phyloP scores from a whole-genome alignment of 2,888 invertebrate species.

The Drosophila borborema region DNA sequence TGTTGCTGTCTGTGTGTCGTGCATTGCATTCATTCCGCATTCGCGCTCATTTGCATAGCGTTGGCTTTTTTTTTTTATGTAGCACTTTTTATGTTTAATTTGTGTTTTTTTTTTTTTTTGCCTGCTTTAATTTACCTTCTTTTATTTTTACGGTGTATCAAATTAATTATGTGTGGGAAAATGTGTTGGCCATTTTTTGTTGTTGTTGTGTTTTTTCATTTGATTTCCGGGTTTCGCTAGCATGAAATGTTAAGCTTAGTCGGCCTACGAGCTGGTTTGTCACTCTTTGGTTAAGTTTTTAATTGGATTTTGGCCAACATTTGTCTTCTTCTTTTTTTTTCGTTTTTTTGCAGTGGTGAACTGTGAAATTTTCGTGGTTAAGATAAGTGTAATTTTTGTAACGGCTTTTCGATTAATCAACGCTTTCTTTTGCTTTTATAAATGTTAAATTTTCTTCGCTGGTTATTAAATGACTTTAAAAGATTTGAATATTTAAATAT shows the following conservation, averaged over 20 bases:
- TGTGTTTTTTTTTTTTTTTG: constrained; percentile 12
- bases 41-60: constrained; percentile 79
- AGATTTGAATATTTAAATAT: background rate
- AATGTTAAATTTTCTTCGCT: constrained; percentile 23
- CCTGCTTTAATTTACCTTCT: constrained; percentile 28
- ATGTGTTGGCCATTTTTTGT: constrained; percentile 51
- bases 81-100: constrained; percentile 48
- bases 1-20: constrained; percentile 34
- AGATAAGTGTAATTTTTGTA: constrained; percentile 46
- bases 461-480: background rate
- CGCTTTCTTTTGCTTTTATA: constrained; percentile 57
- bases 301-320: constrained; percentile 8
- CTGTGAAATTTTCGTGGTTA: background rate
- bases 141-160: constrained; percentile 34
- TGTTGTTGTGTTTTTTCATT: constrained; percentile 22
- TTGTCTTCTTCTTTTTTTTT: constrained; percentile 2
- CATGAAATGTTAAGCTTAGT: constrained; percentile 21
- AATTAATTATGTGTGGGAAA: constrained; percentile 80
- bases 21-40: constrained; percentile 78
- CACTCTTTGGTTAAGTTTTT: constrained; percentile 7
- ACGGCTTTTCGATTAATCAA: constrained; percentile 29
- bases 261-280: constrained; percentile 6
- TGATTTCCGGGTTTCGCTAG: constrained; percentile 69
- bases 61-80: constrained; percentile 41
- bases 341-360: background rate